Percentiles rank a stretch among this genome's conserved stretches.
These are phyloP conservation scores for Bombus cullumanus DNA, from an alignment of 1,140 invertebrate genomes.

Conservation along the genomic window DNA sequence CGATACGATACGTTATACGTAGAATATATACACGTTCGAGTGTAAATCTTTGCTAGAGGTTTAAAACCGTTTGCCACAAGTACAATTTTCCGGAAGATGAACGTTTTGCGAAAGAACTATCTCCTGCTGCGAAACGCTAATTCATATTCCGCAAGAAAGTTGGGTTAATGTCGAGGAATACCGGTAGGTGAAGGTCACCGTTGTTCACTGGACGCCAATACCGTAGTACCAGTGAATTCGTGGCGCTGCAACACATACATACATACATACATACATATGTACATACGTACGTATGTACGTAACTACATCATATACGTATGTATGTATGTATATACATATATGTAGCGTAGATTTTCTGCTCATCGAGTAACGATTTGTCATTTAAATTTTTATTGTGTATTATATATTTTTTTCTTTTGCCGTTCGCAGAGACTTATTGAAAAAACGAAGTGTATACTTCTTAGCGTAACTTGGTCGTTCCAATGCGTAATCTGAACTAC, in stretches of 20 bases:
- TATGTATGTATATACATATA: not conserved
- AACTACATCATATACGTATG: too few species aligned
- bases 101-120: not conserved
- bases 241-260: not conserved
- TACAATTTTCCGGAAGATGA: not conserved
- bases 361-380: not conserved
- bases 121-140: not conserved
- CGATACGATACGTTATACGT: not conserved
- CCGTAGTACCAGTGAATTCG: slow-evolving; percentile 5
- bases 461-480: too few species aligned
- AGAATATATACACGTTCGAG: not conserved
- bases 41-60: not conserved
- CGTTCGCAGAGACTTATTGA: not conserved
- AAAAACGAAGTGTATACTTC: not conserved
- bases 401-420: not conserved
- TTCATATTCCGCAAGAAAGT: slow-evolving; percentile 26
- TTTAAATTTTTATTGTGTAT: not conserved
- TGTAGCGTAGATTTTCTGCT: not conserved
- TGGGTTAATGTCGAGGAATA: slow-evolving; percentile 22
- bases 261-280: too few species aligned
- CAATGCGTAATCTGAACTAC: too few species aligned
- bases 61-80: not conserved
- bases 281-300: not conserved
- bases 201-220: slow-evolving; percentile 22
- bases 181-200: slow-evolving; percentile 42